Evolutionary conservation across 1,140 invertebrate genomes (phyloP), one percentile per base, ranked within the genome.

Genomic region (Hylyphantes graminicola): DNA sequence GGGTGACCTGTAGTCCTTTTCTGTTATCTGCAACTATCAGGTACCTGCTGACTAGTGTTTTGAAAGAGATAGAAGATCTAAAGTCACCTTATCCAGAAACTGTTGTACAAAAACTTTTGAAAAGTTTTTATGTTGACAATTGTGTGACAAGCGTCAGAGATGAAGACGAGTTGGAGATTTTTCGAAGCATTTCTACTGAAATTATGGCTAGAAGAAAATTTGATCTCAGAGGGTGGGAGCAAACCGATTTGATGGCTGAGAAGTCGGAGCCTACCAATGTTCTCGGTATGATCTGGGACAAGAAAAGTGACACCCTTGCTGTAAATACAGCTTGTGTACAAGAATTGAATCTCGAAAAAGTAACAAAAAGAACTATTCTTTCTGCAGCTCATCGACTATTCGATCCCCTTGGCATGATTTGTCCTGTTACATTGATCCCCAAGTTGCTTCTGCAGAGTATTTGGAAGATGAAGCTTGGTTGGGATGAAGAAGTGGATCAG

Each of bases 371-470:
- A 50, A 21, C n/a, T 2, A 65, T 65, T 10, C 51, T 79, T 15
- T 55, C 63, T n/a, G n/a, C n/a, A n/a, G n/a, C n/a, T n/a, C n/a
- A n/a, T n/a, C n/a, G n/a, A n/a, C n/a, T n/a, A n/a, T 86, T 85
- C 78, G 82, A 85, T 72, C 63, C 73, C 50, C 17, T 86, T 3
- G 85, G 85, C 8, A 51, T 78, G 64, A 54, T 53, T 53, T 63
- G 61, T 57, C 85, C 85, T 70, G n/a, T 86, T 9, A 54, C 17
- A 48, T 59, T 84, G 11, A 57, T 68, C 10, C 61, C 53, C 35
- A 81, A 81, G 61, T 50, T 81, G 17, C 57, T 81, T 11, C 55
- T 81, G 7, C 67, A 81, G 61, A 63, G 57, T 10, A 59, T 61
- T 11, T 81, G 64, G 78, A 81, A 61, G 57, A 3, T 11, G 13